A percentile compares a stretch with the other conserved stretches of the same genome.
Conservation (phyloP, 1,140 invertebrate genomes). For the Ctenoplectra terminalis region DNA sequence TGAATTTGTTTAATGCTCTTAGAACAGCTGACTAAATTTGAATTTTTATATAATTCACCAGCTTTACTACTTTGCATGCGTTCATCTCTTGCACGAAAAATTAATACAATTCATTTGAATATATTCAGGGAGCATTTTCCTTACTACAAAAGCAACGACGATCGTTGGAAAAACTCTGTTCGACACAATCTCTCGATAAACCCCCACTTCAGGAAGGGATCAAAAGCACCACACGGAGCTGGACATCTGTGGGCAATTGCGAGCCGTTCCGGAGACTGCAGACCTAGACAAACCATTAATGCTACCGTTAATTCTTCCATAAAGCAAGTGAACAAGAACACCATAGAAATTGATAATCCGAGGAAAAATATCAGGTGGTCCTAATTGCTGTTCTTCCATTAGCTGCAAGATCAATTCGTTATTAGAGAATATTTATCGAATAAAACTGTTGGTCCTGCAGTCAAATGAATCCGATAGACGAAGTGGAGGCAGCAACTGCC, state of each 20-base stretch:
- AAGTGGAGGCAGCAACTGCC: constrained; percentile 80
- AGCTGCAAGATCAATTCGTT: too few species aligned
- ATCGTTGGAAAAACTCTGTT: constrained; percentile 95
- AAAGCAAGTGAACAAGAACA: constrained; percentile 29
- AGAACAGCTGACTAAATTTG: not conserved
- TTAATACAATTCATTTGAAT: constrained; percentile 3
- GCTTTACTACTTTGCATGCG: too few species aligned
- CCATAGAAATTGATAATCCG: constrained; percentile 29
- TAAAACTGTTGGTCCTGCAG: constrained; percentile 49
- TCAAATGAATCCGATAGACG: constrained; percentile 72
- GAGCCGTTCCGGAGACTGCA: constrained; percentile 83
- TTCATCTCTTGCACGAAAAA: not conserved
- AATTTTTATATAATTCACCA: not conserved
- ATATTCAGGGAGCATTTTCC: constrained; percentile 91
- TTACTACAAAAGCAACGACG: constrained; percentile 93
- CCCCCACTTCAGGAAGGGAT: constrained; percentile 93
- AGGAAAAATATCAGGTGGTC: constrained; percentile 48
- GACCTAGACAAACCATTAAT: constrained; percentile 73
- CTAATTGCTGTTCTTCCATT: not conserved
- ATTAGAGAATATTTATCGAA: not conserved
- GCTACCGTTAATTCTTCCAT: not conserved
- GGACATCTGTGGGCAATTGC: constrained; percentile 94
- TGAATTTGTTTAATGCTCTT: not conserved
- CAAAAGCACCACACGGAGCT: constrained; percentile 91
- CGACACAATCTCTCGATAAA: constrained; percentile 94